Conservation (phyloP, 2,797 vertebrate species). For the Mus minutoides region DNA sequence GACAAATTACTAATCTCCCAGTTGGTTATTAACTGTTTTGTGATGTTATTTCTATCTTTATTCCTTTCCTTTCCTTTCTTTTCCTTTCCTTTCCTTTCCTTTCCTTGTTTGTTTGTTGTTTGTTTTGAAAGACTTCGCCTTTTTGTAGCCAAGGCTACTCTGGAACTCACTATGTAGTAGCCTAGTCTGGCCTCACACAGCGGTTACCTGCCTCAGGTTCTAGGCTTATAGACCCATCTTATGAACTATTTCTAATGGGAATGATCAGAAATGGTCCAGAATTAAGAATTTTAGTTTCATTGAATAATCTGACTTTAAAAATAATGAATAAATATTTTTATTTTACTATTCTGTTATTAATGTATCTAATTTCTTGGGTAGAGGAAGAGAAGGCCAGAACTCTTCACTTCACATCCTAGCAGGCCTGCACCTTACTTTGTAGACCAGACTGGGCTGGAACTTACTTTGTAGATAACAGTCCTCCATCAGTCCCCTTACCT, state of each 20-base stretch:
- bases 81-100: too few relatives aligned
- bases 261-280: slow-evolving; percentile 45
- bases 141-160: neutral
- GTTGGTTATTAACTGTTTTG: slow-evolving; percentile 28
- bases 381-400: neutral
- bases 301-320: slow-evolving; percentile 64
- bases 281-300: slow-evolving; percentile 12
- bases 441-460: neutral
- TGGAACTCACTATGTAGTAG: neutral
- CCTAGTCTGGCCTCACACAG: neutral
- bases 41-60: neutral
- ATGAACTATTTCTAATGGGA: slow-evolving; percentile 56
- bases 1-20: slow-evolving; percentile 58
- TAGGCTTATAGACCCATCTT: neutral
- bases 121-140: neutral
- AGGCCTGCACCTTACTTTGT: neutral
- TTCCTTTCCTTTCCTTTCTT: neutral
- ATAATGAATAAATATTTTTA: slow-evolving; percentile 53
- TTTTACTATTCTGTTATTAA: slow-evolving; percentile 22
- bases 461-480: neutral
- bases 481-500: neutral
- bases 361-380: neutral
- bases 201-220: neutral
- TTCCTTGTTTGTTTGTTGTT: neutral
- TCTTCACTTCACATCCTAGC: neutral